These are phyloP conservation scores for Macaria liturata DNA, from an alignment of 2,888 invertebrate genomes.

Conservation along the genomic window DNA sequence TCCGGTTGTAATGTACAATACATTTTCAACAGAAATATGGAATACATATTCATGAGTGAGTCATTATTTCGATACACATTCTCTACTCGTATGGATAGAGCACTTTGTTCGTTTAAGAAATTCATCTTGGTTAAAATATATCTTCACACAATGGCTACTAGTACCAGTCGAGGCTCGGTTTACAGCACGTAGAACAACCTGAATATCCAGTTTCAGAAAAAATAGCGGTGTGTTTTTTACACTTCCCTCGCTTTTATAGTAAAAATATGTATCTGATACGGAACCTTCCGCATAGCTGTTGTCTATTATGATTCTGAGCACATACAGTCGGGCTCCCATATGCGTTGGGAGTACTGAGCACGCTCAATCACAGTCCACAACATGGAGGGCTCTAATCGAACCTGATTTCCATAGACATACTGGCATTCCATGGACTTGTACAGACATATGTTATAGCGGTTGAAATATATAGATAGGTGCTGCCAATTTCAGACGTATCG, in stretches of 20 bases:
- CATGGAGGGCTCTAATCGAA: constrained; percentile 41
- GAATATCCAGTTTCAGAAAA: constrained; percentile 20
- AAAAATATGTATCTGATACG: constrained; percentile 45
- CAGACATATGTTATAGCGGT: constrained; percentile 1
- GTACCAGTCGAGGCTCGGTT: constrained; percentile 24
- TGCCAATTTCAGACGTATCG: no score
- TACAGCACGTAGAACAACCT: constrained; percentile 19
- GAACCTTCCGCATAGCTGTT: constrained; percentile 55
- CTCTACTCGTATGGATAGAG: constrained; percentile 15
- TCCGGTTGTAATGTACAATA: constrained; percentile 13
- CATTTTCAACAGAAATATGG: constrained; percentile 16
- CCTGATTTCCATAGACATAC: constrained; percentile 44
- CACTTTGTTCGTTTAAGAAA: constrained; percentile 24
- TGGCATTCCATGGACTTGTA: constrained; percentile 45
- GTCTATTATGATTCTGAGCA: constrained; percentile 47
- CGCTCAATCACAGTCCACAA: constrained; percentile 30
- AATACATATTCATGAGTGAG: constrained; percentile 26
- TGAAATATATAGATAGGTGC: no score
- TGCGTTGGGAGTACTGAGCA: constrained; percentile 27
- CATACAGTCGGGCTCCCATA: constrained; percentile 37
- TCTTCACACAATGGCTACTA: constrained; percentile 30
- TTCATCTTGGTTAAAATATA: constrained; percentile 31
- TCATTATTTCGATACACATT: constrained; percentile 24
- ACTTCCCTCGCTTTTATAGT: constrained; percentile 42
- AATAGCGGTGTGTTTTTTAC: constrained; percentile 8